A percentile compares a stretch with the other conserved stretches of the same genome.
Conservation (phyloP, 2,113 vertebrate genomes). For the Coryphaenoides rupestris region DNA sequence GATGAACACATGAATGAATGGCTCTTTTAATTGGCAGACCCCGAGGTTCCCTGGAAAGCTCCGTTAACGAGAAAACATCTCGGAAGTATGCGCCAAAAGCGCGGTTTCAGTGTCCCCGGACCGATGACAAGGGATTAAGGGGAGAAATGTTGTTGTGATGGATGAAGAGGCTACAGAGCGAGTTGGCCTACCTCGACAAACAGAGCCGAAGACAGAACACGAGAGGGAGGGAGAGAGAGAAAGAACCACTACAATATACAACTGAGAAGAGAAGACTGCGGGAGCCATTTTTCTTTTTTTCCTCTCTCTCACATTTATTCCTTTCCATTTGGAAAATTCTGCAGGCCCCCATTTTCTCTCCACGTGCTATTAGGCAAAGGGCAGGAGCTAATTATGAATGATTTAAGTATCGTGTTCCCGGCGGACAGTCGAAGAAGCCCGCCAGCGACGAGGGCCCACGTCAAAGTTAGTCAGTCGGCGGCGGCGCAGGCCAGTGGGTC, state of each 20-base stretch:
- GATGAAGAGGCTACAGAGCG: neutral
- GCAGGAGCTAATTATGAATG: constrained; percentile 68
- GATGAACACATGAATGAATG: neutral
- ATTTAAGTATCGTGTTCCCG: constrained; percentile 63
- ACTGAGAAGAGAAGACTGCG: too few species aligned
- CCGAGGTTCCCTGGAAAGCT: neutral
- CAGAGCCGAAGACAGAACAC: constrained; percentile 24
- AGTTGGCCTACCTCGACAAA: neutral
- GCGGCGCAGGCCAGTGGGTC: constrained; percentile 67
- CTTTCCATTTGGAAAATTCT: constrained; percentile 65
- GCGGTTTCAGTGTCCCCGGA: too few species aligned
- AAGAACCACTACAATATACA: constrained; percentile 42
- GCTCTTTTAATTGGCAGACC: neutral
- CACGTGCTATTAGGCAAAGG: constrained; percentile 61
- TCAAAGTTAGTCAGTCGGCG: constrained; percentile 22
- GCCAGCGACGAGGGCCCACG: constrained; percentile 50
- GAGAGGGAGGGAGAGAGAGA: constrained; percentile 2
- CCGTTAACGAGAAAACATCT: neutral
- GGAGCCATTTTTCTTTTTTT: constrained; percentile 18
- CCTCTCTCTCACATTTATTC: constrained; percentile 2
- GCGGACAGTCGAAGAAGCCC: constrained; percentile 46
- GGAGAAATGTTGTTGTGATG: neutral
- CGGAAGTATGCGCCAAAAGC: neutral
- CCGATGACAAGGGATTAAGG: neutral
- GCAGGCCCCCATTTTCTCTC: constrained; percentile 54